These are phyloP conservation scores for Mya arenaria DNA, from an alignment of 1,140 invertebrate genomes.

Conservation along the genomic window DNA sequence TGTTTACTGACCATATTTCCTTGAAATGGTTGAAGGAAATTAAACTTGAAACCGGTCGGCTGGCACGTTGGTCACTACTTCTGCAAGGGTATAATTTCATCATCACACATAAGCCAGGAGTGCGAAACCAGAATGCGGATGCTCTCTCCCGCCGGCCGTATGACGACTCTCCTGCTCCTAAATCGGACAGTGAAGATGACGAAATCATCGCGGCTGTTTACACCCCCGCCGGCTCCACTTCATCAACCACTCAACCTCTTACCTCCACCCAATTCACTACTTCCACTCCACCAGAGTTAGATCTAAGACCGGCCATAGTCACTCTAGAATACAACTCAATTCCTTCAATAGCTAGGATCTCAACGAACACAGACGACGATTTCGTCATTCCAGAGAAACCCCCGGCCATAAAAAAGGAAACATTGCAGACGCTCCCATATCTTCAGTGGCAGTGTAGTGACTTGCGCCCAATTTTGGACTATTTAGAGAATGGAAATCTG, in stretches of 20 bases:
- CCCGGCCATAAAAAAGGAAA: no score
- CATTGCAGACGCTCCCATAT: background rate
- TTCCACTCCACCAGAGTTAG: background rate
- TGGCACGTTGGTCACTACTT: slow-evolving; percentile 51
- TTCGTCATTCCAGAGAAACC: background rate
- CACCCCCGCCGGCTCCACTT: background rate
- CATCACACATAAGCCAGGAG: slow-evolving; percentile 40
- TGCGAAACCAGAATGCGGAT: slow-evolving; percentile 46
- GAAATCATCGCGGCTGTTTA: background rate
- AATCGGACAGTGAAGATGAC: background rate
- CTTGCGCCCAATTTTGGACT: background rate
- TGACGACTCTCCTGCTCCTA: background rate
- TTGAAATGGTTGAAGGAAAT: slow-evolving; percentile 47
- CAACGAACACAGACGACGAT: background rate
- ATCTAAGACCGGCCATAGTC: background rate
- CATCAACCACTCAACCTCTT: background rate
- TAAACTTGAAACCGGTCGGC: slow-evolving; percentile 25
- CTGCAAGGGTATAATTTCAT: slow-evolving; percentile 51
- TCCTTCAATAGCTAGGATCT: background rate
- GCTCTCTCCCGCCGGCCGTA: background rate
- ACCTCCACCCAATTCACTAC: background rate
- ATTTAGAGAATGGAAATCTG: background rate
- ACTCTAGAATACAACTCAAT: background rate
- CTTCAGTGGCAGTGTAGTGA: background rate
- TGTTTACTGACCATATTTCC: slow-evolving; percentile 52